Evolutionary conservation across 2,797 vertebrate genomes (phyloP), one percentile per base, ranked within the genome.

Genomic region (Brachyrhaphis roseni): DNA sequence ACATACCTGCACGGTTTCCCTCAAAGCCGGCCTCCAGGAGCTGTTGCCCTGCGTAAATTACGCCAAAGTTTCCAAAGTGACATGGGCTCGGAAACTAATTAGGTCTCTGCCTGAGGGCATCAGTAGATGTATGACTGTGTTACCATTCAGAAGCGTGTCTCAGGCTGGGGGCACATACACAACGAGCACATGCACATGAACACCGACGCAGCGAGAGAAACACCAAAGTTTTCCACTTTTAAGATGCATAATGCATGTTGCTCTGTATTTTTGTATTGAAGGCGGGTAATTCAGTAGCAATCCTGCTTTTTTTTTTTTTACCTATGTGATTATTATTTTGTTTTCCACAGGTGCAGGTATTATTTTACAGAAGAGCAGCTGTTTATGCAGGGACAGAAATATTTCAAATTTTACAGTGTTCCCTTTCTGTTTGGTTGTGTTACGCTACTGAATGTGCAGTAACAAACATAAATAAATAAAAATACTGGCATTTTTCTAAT

Each of bases 81-180:
- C 84, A 78, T 55, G 46, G 80, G 72, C 83, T 87, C 46, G 47
- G 82, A 90, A 89, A 90, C 82, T 84, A 93, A 90, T 94, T 92
- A 89, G 81, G 80, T 73, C 82, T 55, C 76, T 75, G 82, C 91
- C 53, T 82, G 74, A 8, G 76, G 92, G 82, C 79, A 82, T 70
- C 43, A 1, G 49, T 85, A 79, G 79, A 88, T 86, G 82, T 82
- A 81, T 46, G 72, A 20, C n/a, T 39, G 70, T 68, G 62, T 83
- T 74, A 39, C 57, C 75, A 80, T 81, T 76, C 55, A 59, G 80
- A 57, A 82, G 70, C 76, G 75, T 34, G 45, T 76, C 79, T 73
- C 77, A 85, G 57, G 74, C 84, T 76, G 72, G 57, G 72, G 75
- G 75, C 71, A 76, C 4, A 82, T 78, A 26, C 84, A 74, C 41